These are phyloP conservation scores for Calliphora vomitoria DNA, from an alignment of 2,888 invertebrate genomes.

Conservation along the genomic window DNA sequence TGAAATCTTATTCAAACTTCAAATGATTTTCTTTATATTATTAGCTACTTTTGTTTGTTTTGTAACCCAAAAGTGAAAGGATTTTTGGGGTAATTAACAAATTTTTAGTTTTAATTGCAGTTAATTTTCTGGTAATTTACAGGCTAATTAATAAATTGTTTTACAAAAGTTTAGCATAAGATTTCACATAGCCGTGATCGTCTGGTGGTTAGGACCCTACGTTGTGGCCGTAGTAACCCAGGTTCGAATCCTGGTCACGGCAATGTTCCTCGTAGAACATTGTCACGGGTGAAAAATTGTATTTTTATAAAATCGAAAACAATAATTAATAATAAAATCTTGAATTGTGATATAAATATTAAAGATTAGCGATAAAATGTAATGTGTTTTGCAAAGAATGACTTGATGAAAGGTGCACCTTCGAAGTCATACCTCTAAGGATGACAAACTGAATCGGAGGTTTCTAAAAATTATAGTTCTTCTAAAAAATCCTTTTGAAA, in stretches of 20 bases:
- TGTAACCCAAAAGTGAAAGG: not conserved
- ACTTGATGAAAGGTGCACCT: too few species aligned
- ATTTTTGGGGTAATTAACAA: not conserved
- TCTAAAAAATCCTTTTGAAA: too few species aligned
- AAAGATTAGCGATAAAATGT: too few species aligned
- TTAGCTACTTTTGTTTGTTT: not conserved
- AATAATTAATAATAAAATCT: not conserved
- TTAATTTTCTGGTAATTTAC: not conserved
- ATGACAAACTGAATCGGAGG: too few species aligned
- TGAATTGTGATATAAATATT: too few species aligned
- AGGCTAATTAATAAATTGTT: not conserved
- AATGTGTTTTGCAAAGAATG: not conserved
- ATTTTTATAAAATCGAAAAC: not conserved
- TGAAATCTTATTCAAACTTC: conserved; percentile 7
- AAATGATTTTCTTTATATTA: not conserved
- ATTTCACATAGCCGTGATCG: conserved; percentile 82
- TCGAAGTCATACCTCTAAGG: too few species aligned
- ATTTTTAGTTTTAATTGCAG: not conserved
- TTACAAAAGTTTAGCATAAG: not conserved
- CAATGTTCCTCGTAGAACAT: conserved; percentile 71
- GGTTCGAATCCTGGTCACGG: conserved; percentile 84
- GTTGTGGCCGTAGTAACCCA: conserved; percentile 85
- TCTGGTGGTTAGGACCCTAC: conserved; percentile 84
- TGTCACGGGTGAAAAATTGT: conserved; percentile 51
- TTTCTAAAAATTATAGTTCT: too few species aligned